Evolutionary conservation across 53 echinoderm and acorn worm species (phyloP).

Genomic region (Paelopatides confundens): DNA sequence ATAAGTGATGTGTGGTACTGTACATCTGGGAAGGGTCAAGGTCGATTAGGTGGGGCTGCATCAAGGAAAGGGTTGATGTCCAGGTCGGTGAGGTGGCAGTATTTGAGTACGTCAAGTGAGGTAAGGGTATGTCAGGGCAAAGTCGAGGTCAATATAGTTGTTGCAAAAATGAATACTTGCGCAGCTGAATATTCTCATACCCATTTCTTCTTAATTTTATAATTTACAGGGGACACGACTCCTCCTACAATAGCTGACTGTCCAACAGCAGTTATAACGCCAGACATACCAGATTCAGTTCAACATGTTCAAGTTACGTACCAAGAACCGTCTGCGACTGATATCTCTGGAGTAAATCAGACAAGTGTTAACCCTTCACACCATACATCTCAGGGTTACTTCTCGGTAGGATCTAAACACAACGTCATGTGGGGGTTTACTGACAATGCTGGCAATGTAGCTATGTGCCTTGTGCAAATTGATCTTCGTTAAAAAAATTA

Average conservation of each 20-base stretch:
- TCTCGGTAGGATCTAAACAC: neutral
- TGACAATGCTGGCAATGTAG: neutral
- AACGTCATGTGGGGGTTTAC: neutral
- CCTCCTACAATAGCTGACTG: neutral
- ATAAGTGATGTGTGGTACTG: too few relatives aligned
- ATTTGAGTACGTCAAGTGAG: too few relatives aligned
- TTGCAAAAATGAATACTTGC: too few relatives aligned
- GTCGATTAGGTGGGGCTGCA: too few relatives aligned
- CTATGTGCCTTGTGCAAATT: neutral
- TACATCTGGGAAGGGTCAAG: too few relatives aligned
- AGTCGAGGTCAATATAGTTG: too few relatives aligned
- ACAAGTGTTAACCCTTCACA: neutral
- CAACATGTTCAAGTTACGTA: neutral
- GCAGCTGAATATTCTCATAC: too few relatives aligned
- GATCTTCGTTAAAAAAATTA: neutral
- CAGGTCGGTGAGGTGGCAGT: too few relatives aligned
- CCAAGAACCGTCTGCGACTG: neutral
- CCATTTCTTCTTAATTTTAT: too few relatives aligned
- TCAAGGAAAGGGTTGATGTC: too few relatives aligned
- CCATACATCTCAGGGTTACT: neutral
- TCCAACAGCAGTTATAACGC: neutral
- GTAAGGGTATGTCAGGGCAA: too few relatives aligned
- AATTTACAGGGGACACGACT: neutral
- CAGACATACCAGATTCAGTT: neutral
- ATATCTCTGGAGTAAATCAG: neutral